Base-by-base conservation (phyloP, 2,113 vertebrate genomes). In the Pygoscelis antarcticus region DNA sequence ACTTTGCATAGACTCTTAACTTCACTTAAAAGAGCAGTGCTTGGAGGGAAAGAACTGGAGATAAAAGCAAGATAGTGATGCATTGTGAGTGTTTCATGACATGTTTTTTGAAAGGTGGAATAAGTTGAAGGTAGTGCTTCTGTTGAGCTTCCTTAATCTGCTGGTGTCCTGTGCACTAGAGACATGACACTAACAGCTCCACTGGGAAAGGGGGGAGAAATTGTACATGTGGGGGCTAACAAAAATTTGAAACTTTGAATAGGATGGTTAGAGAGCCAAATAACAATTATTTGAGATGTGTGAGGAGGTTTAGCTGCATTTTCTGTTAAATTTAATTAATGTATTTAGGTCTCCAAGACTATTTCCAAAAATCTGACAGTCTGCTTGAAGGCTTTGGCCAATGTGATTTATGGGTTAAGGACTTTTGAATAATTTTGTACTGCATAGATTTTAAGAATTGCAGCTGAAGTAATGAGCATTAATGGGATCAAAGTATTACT, bases 271-370 rank as follows among this genome's bases (percentile, higher is more conserved):
- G 60, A 82, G 55, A 62, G 47, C 38, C 71, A 55, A 34, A 21
- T 30, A 85, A 58, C 15, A 61, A 22, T 62, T 60, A 36, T 11
- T 29, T 83, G 85, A 78, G 42, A 22, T 62, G 47, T 30, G 21
- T 61, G 60, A 17, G 61, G 60, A 90, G 38, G 30, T 77, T 91
- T 90, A 89, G 38, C 70, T 69, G 42, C 26, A 11, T 91, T 91
- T 96, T 94, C 78, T 80, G 8, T 71, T 91, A 91, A 85, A 78
- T 90, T 46, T 82, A 83, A 90, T 92, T 62, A 82, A 93, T 64
- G 32, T 90, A 44, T 92, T 89, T 95, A 92, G 62, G 68, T 94
- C 44, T 95, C 70, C 70, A 83, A 77, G 82, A 76, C 54, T 71
- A 9, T 71, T 92, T 81, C 70, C 42, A 90, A 46, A 90, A 88